Base-by-base conservation (phyloP, 2,113 vertebrate genomes). In the Rhinopithecus roxellana region DNA sequence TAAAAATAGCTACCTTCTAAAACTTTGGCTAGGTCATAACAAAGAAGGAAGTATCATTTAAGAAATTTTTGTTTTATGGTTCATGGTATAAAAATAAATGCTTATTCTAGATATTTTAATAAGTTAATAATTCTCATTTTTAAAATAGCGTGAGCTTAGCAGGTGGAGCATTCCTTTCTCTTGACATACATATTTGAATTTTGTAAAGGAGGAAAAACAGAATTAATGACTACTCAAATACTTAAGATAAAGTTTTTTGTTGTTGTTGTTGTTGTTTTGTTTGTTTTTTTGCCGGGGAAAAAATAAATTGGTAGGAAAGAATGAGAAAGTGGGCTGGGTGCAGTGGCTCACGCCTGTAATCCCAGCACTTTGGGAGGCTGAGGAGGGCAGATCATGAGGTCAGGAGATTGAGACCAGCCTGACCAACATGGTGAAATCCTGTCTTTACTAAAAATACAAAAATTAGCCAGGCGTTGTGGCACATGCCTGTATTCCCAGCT, bases 121-220 rank as follows among this genome's bases (percentile, higher is more conserved):
- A 92, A 70, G 22, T 74, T 50, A 74, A n/a, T 79, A 64, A 92
- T 95, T 97, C 32, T 96, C n/a, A 81, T 94, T 80, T 80, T 93
- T 50, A 84, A 85, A 86, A 75, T 32, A 81, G 30, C 27, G 10
- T 67, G 75, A 38, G 23, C 79, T 95, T 94, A 91, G 35, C 27
- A 92, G 18, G 11, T 20, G 38, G 12, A 92, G 12, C 12, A 84
- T 93, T 93, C 35, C 38, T 94, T 90, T 74, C 12, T 91, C 86
- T 96, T 96, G 74, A 17, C 14, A 8, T 96, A 57, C 22, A 4
- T 94, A 50, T 72, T 80, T 97, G 38, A 96, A 94, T 96, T 95
- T 94, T 80, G 5, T 93, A 90, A 79, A 85, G 94, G 55, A 80
- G 13, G 14, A 78, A 38, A 74, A 81, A 84, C 1, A 3, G 57